Evolutionary conservation across 2,113 vertebrate genomes (phyloP).

Genomic region (Zosterops lateralis): DNA sequence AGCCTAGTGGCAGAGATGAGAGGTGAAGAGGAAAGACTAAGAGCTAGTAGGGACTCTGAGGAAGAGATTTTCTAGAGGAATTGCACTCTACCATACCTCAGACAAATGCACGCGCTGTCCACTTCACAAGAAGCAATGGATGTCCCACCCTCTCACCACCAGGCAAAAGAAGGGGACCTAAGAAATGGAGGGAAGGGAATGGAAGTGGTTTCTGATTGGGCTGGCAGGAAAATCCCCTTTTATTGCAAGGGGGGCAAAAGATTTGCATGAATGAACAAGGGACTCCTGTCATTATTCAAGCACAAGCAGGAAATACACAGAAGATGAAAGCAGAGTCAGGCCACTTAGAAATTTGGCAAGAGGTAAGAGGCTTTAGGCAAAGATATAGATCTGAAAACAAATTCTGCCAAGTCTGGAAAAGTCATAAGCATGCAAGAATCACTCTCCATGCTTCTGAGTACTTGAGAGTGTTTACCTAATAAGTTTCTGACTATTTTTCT

Average conservation of each 20-base stretch:
- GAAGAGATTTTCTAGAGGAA: background rate
- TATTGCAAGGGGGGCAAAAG: background rate
- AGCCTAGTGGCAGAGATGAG: background rate
- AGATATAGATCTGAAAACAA: background rate
- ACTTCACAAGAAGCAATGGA: no score
- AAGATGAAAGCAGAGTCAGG: background rate
- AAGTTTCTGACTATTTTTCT: background rate
- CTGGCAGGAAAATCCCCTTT: background rate
- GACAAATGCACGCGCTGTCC: fast-evolving
- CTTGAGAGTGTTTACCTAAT: background rate
- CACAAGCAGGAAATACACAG: background rate
- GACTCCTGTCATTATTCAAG: background rate
- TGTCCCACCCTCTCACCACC: background rate
- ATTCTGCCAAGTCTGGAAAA: background rate
- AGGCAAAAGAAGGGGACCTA: background rate
- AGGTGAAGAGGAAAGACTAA: background rate
- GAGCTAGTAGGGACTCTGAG: background rate
- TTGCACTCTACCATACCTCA: background rate
- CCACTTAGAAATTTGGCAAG: background rate
- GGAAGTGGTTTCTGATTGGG: background rate
- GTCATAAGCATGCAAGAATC: background rate
- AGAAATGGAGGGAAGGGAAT: background rate
- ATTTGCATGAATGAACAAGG: background rate
- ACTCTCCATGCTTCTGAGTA: background rate
- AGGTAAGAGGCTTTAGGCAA: background rate